Percentiles rank a stretch among this genome's conserved stretches.
phyloP scores from a whole-genome alignment of 2,797 vertebrate genomes.

The Poeciliopsis paucimaculata region DNA sequence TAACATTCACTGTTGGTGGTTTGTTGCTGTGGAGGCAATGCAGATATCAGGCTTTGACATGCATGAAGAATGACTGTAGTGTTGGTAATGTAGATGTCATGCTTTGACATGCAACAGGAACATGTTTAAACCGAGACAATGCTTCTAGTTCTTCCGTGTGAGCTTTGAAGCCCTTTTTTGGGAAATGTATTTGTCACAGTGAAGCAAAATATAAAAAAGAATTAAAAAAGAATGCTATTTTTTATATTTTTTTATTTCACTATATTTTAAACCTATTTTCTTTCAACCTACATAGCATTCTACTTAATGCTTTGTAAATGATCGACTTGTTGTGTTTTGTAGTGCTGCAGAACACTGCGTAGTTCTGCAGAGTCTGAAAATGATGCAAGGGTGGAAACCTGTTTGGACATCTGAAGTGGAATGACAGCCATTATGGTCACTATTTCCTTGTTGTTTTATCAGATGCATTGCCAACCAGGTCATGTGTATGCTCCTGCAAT shows the following conservation, averaged over 20 bases:
- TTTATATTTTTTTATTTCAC: too few relatives aligned
- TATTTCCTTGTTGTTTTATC: constrained; percentile 29
- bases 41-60: background rate
- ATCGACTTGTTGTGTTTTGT: background rate
- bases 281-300: constrained; percentile 21
- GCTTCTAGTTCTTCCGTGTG: background rate
- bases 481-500: background rate
- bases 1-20: background rate
- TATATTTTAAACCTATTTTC: background rate
- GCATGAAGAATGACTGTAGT: constrained; percentile 4
- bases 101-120: constrained; percentile 10
- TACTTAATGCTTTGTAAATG: constrained; percentile 26
- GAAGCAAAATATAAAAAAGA: background rate
- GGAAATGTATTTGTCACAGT: background rate
- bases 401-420: constrained; percentile 25
- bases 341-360: constrained; percentile 29
- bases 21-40: background rate
- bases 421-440: constrained; percentile 5
- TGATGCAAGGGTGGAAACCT: background rate
- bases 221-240: background rate
- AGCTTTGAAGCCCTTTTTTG: constrained; percentile 1
- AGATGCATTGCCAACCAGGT: constrained; percentile 33
- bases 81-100: background rate
- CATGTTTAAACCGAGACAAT: background rate
- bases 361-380: background rate